Evolutionary conservation across 1,140 invertebrate species (phyloP), one percentile per base, ranked within the genome.

Genomic region (Hirudo medicinalis): DNA sequence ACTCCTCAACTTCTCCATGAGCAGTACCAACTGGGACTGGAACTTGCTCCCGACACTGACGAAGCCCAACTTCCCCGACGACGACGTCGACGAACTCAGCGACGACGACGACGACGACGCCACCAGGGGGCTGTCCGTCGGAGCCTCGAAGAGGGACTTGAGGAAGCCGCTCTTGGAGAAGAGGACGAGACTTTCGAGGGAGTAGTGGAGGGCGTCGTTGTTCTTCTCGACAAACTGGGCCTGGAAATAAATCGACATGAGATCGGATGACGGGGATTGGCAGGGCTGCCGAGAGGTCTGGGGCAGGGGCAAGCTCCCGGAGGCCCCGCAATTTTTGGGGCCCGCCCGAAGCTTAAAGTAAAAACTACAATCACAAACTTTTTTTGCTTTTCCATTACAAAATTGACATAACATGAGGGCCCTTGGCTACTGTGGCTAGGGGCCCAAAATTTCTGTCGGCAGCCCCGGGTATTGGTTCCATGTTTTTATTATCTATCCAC

Each of bases 1-100:
- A 77, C 87, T 88, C 72, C 87, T 86, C 11, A 96, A 81, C 81
- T 95, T 95, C 66, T 92, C 90, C 90, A 96, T 92, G 0, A 96
- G 83, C 78, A 90, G 89, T 19, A 86, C 85, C 54, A 96, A 83
- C 80, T 96, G 93, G 0, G 86, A 87, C 77, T 92, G 90, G 82
- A 96, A 96, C 83, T 95, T 95, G 73, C 88, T 90, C 20, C 91
- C 91, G 13, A 96, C 92, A 70, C 90, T 93, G 71, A 91, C 90
- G 78, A 94, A 92, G 73, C 87, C 89, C 15, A 96, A 82, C 81
- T 94, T 94, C 25, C 91, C 76, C 25, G 68, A 76, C 54, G 72
- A 22, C 54, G 32, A 66, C 22, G 19, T 32, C 19, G 27, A 54
- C 54, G 54, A 57, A 22, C 57, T n/a, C 29, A 17, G 19, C n/a